Percentiles rank a stretch among this genome's conserved stretches.
These are phyloP conservation scores for Phyllotreta cruciferae DNA, from an alignment of 2,888 invertebrate genomes.

Conservation along the genomic window DNA sequence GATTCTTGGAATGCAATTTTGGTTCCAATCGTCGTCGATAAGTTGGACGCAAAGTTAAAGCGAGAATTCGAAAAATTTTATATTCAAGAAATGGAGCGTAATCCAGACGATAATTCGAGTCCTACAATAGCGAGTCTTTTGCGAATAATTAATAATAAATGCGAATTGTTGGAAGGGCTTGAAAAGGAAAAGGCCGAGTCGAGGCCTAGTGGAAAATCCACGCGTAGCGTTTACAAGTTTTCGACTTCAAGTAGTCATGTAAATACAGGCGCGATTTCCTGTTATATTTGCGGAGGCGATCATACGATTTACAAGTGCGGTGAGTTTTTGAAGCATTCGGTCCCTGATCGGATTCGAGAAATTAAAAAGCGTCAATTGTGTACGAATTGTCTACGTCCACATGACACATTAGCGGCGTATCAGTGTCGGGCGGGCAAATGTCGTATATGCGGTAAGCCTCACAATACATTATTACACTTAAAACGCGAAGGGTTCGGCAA, in stretches of 20 bases:
- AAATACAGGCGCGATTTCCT: neutral
- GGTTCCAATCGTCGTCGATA: constrained; percentile 12
- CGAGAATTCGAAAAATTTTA: constrained; percentile 8
- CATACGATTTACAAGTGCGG: constrained; percentile 11
- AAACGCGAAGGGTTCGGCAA: too few relatives aligned
- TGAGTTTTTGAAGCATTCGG: neutral
- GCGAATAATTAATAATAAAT: constrained; percentile 6
- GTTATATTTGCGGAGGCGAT: neutral
- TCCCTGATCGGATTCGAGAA: neutral
- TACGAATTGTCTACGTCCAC: constrained; percentile 10
- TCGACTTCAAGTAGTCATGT: neutral
- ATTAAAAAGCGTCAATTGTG: constrained; percentile 1
- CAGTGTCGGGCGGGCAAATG: neutral
- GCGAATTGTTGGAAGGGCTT: neutral
- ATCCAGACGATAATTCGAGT: constrained; percentile 4
- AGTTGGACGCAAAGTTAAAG: constrained; percentile 9
- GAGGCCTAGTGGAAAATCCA: too few relatives aligned
- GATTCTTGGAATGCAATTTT: constrained; percentile 12
- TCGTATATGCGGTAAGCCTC: neutral
- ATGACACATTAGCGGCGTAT: neutral
- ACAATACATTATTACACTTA: neutral
- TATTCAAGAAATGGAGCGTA: constrained; percentile 4
- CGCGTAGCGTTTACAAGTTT: too few relatives aligned
- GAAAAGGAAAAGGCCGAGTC: neutral
- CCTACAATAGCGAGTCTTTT: neutral